These are phyloP conservation scores for Coracopsis vasa DNA, from an alignment of 2,113 vertebrate genomes.

Conservation along the genomic window DNA sequence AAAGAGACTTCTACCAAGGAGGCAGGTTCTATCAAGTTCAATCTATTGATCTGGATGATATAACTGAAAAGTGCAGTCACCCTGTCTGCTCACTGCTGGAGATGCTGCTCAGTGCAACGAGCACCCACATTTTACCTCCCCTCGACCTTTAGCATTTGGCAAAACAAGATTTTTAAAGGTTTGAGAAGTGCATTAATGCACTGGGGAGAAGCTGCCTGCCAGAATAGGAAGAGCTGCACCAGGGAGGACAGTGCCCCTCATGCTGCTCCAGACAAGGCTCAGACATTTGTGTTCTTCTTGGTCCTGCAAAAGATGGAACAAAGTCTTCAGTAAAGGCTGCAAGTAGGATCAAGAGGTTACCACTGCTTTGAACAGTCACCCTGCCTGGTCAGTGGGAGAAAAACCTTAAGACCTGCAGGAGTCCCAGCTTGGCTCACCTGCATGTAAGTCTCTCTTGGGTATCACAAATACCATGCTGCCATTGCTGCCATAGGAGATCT, in stretches of 20 bases:
- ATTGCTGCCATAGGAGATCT: not conserved
- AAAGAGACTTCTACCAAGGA: not conserved
- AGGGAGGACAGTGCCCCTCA: too few relatives aligned
- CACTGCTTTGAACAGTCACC: not conserved
- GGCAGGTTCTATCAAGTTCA: not conserved
- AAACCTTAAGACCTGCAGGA: not conserved
- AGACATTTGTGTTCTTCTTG: not conserved
- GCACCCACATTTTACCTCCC: not conserved
- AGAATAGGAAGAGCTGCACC: not conserved
- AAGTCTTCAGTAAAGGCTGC: not conserved
- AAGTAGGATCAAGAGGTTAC: not conserved
- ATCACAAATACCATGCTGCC: not conserved
- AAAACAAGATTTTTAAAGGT: not conserved
- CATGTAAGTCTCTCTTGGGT: not conserved
- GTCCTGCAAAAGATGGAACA: not conserved
- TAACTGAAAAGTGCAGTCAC: not conserved
- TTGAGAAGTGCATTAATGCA: not conserved
- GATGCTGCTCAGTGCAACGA: not conserved
- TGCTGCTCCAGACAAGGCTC: not conserved
- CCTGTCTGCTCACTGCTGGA: not conserved
- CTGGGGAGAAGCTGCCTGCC: not conserved
- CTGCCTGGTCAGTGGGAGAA: not conserved
- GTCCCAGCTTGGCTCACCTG: not conserved
- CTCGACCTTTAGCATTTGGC: not conserved
- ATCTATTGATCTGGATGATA: not conserved